Percentiles rank a stretch among this genome's conserved stretches.
Conservation (phyloP, 2,797 vertebrate species). For the Aselliscus stoliczkanus region DNA sequence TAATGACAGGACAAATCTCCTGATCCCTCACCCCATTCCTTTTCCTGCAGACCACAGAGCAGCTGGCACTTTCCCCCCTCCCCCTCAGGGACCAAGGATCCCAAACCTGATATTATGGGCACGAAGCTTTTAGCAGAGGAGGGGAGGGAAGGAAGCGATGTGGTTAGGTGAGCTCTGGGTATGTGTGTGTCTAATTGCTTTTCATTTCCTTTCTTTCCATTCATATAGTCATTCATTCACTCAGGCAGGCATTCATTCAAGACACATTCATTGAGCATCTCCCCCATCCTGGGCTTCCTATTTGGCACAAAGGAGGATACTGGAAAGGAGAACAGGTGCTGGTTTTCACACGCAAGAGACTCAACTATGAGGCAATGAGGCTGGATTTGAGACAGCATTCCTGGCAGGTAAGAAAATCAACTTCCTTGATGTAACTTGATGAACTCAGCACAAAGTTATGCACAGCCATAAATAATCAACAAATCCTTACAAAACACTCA, state of each 20-base stretch:
- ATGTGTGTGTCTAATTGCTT: conserved; percentile 50
- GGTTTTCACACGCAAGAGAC: neutral
- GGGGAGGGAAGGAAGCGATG: conserved; percentile 61
- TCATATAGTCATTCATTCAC: conserved; percentile 52
- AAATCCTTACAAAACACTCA: neutral
- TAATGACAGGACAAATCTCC: conserved; percentile 7
- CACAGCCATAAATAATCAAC: neutral
- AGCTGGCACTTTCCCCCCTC: neutral
- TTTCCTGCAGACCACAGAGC: conserved; percentile 44
- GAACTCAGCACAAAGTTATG: neutral
- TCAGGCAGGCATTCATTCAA: conserved; percentile 46
- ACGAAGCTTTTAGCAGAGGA: conserved; percentile 61
- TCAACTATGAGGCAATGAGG: neutral
- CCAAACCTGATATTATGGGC: conserved; percentile 33
- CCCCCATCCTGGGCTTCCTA: neutral
- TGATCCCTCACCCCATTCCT: neutral
- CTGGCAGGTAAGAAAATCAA: neutral
- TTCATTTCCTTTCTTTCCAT: conserved; percentile 62
- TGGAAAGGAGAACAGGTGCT: neutral
- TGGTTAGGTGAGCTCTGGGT: conserved; percentile 57
- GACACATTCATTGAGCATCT: neutral
- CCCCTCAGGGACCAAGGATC: neutral
- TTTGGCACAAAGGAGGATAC: neutral
- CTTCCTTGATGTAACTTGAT: neutral
- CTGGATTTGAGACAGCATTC: neutral